These are phyloP conservation scores for Halcyon badia DNA, from an alignment of 2,797 vertebrate species.

Conservation along the genomic window DNA sequence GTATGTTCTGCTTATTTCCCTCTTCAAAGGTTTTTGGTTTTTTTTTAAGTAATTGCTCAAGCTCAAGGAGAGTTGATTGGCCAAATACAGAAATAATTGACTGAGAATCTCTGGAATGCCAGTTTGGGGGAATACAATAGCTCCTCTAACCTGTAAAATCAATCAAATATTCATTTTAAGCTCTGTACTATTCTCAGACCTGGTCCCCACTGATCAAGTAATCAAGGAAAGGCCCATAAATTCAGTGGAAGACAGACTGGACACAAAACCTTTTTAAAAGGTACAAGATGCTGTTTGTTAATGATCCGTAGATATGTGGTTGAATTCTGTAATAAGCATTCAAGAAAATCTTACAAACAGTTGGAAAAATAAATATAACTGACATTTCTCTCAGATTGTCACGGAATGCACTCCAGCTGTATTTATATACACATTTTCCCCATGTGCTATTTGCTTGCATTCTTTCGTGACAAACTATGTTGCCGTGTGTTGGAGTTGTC, in stretches of 20 bases:
- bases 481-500: neutral
- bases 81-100: neutral
- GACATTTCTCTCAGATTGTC: slow-evolving; percentile 41
- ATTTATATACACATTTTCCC: slow-evolving; percentile 29
- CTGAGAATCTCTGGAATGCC: neutral
- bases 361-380: slow-evolving; percentile 39
- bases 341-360: slow-evolving; percentile 28
- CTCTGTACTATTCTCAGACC: neutral
- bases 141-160: neutral
- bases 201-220: neutral
- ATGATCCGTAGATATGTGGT: neutral
- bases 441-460: slow-evolving; percentile 48
- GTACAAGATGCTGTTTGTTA: rapidly evolving
- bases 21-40: neutral
- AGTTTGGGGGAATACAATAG: neutral
- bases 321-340: neutral
- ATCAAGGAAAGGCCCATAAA: neutral
- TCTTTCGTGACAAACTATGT: slow-evolving; percentile 18
- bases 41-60: neutral
- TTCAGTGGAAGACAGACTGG: neutral
- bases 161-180: neutral
- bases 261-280: neutral
- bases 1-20: neutral
- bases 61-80: neutral
- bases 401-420: slow-evolving; percentile 25